Base-by-base conservation (phyloP, 1,140 invertebrate species). In the Neotoxoptera formosana region DNA sequence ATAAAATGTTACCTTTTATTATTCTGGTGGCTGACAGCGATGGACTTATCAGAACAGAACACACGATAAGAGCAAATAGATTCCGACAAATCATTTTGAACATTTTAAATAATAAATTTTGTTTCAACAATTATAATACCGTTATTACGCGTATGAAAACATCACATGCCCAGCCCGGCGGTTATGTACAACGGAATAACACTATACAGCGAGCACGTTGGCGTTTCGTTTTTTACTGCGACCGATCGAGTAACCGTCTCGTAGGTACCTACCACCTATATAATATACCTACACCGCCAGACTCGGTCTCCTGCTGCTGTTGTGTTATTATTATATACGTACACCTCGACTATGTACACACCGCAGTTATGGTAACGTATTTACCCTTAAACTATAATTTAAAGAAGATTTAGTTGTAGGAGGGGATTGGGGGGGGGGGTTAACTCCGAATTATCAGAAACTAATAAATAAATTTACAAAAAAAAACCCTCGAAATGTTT, bases 151-250 rank as follows among this genome's bases (percentile, higher is more conserved):
- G 34, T 17, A 25, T n/a, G 48, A 56, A 84, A 86, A 45, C 48
- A 86, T 93, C 30, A n/a, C 45, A 36, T 41, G 91, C 36, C 20
- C 36, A 60, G 56, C 17, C n/a, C n/a, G 25, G 87, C 9, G 6
- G 36, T 6, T 87, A 87, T 30, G 41, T 88, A 36, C 34, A 88
- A 34, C 20, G 17, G 51, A 89, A 36, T 25, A 56, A 45, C 36
- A 67, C 56, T 45, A 25, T 89, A 9, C 25, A 36, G 21, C 34
- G 47, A 56, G 2, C 91, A 23, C 81, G 47, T 53, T 93, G 91
- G 25, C 91, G 81, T 81, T 93, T 84, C 48, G 81, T 83, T 86
- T 93, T 93, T 93, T 93, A 93, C 91, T 92, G 91, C n/a, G 47
- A 48, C 91, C 41, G 48, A 53, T 86, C 47, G 47, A 34, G 67